These are phyloP conservation scores for Temnothorax nylanderi DNA, from an alignment of 1,140 invertebrate genomes.

Conservation along the genomic window DNA sequence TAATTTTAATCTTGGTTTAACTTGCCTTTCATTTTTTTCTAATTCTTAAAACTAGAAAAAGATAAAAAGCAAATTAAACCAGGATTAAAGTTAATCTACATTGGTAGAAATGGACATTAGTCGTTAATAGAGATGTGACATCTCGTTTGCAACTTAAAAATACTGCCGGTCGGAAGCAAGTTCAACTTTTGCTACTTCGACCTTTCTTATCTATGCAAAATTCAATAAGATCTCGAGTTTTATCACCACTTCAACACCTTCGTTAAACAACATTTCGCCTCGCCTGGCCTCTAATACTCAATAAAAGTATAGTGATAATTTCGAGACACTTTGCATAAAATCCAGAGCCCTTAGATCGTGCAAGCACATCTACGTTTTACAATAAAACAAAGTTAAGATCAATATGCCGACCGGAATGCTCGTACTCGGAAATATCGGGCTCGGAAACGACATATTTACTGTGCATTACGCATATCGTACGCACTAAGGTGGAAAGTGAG, in stretches of 20 bases:
- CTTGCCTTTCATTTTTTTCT: too few relatives aligned
- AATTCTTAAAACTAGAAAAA: too few relatives aligned
- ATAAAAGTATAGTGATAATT: not conserved
- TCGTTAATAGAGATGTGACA: not conserved
- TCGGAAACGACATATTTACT: not conserved
- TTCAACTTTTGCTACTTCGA: not conserved
- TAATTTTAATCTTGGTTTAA: too few relatives aligned
- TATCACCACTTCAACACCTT: not conserved
- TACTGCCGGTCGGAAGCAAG: too few relatives aligned
- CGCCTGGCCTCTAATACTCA: not conserved
- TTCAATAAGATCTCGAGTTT: not conserved
- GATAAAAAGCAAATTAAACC: too few relatives aligned
- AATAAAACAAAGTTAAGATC: not conserved
- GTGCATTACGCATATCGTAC: not conserved
- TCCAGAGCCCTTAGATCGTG: not conserved
- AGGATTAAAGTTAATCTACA: too few relatives aligned
- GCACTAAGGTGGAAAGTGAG: slow-evolving; percentile 21
- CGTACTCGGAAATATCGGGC: slow-evolving; percentile 1
- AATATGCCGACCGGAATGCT: not conserved
- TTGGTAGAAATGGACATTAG: too few relatives aligned
- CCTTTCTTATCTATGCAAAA: not conserved
- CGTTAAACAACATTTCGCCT: not conserved
- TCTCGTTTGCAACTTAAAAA: not conserved
- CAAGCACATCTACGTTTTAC: slow-evolving; percentile 9
- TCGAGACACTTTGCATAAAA: not conserved